Conservation (phyloP, 2,888 invertebrate species). For the Drosophila tripunctata region DNA sequence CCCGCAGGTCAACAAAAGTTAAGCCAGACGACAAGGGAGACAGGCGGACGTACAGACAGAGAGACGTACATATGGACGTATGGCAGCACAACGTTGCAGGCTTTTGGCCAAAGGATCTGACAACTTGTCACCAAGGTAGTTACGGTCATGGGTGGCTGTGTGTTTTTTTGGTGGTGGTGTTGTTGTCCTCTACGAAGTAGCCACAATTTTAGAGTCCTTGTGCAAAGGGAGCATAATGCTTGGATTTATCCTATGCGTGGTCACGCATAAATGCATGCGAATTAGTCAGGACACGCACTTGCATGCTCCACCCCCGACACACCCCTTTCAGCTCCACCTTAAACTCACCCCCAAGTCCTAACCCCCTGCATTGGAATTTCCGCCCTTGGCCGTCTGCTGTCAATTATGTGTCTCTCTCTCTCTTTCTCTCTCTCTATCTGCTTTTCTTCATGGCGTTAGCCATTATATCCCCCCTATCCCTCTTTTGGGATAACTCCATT, state of each 20-base stretch:
- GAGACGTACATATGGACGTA: no score
- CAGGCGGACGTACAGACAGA: neutral
- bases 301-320: slow-evolving; percentile 17
- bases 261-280: slow-evolving; percentile 80
- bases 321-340: neutral
- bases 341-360: neutral
- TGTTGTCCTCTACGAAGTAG: slow-evolving; percentile 38
- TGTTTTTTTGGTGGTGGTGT: neutral
- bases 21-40: slow-evolving; percentile 68
- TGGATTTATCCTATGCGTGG: slow-evolving; percentile 57
- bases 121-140: slow-evolving; percentile 59
- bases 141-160: neutral
- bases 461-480: slow-evolving; percentile 40
- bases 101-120: slow-evolving; percentile 49
- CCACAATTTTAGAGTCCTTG: slow-evolving; percentile 43
- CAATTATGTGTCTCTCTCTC: slow-evolving; percentile 22
- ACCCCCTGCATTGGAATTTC: slow-evolving; percentile 68
- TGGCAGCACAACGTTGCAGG: slow-evolving; percentile 28
- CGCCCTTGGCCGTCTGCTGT: slow-evolving; percentile 31
- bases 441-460: slow-evolving; percentile 32
- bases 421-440: neutral
- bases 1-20: slow-evolving; percentile 80
- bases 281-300: slow-evolving; percentile 72
- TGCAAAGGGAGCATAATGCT: slow-evolving; percentile 14
- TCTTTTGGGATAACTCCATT: slow-evolving; percentile 26